phyloP scores from a whole-genome alignment of 1,140 invertebrate species.

The Cyclargus thomasi region DNA sequence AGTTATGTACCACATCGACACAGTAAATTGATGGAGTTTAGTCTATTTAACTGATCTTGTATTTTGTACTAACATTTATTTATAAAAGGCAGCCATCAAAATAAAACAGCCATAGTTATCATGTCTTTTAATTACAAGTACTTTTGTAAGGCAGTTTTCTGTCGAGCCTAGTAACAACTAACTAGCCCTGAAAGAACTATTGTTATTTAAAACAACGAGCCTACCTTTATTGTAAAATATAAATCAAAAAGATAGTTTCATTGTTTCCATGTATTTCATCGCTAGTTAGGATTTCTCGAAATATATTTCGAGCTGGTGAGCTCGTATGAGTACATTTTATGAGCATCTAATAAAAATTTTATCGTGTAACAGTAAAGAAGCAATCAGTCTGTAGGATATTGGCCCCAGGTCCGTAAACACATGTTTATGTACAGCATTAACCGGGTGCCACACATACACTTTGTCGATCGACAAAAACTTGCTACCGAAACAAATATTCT shows the following conservation, averaged over 20 bases:
- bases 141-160: background rate
- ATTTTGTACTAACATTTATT: no score
- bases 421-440: constrained; percentile 62
- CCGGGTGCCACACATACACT: constrained; percentile 39
- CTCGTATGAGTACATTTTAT: constrained; percentile 68
- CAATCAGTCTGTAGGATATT: constrained; percentile 71
- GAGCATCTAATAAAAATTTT: constrained; percentile 70
- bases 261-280: background rate
- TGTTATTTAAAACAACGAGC: constrained; percentile 1
- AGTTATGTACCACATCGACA: background rate
- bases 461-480: background rate
- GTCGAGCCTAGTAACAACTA: background rate
- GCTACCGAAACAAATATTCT: no score
- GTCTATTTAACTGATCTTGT: no score
- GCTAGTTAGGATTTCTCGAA: constrained; percentile 50
- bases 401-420: constrained; percentile 66
- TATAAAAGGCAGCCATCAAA: no score
- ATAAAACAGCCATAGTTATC: no score
- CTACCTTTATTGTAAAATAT: background rate
- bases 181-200: constrained; percentile 1
- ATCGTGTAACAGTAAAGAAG: constrained; percentile 74
- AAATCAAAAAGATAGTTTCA: background rate
- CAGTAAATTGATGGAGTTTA: no score
- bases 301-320: constrained; percentile 68
- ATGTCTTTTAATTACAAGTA: background rate